A percentile compares a stretch with the other conserved stretches of the same genome.
These are phyloP conservation scores for Pseudoips prasinana DNA, from an alignment of 2,888 invertebrate genomes.

Conservation along the genomic window DNA sequence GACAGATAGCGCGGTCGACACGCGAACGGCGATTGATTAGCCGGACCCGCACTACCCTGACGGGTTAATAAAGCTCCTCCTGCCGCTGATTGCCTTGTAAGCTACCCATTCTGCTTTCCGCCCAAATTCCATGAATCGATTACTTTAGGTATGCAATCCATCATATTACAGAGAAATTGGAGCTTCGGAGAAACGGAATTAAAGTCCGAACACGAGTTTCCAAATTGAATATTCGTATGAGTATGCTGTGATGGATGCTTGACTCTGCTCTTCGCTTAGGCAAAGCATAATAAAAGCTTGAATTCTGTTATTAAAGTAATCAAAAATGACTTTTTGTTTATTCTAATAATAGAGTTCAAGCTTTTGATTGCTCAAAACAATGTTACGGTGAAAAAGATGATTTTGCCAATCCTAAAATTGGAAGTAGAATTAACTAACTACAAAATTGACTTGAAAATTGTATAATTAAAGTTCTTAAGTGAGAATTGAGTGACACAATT, in stretches of 20 bases:
- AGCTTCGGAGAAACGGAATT: conserved; percentile 29
- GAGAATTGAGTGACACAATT: too few species aligned
- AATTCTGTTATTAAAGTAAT: too few species aligned
- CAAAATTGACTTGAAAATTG: too few species aligned
- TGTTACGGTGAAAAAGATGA: too few species aligned
- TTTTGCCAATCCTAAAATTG: too few species aligned
- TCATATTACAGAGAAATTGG: conserved; percentile 47
- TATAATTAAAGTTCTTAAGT: too few species aligned
- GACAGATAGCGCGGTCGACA: conserved; percentile 79
- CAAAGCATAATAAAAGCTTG: too few species aligned
- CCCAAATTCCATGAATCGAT: conserved; percentile 60
- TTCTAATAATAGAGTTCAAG: too few species aligned
- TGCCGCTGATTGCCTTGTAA: conserved; percentile 74
- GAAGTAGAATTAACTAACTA: too few species aligned
- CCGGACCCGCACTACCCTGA: conserved; percentile 70
- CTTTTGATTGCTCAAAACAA: too few species aligned
- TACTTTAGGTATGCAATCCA: conserved; percentile 59
- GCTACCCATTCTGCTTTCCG: conserved; percentile 63
- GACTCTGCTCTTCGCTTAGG: too few species aligned
- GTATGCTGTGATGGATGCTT: conserved; percentile 14
- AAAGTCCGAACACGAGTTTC: conserved; percentile 27
- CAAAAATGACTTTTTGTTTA: too few species aligned
- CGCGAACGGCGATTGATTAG: conserved; percentile 80
- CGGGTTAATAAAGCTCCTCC: conserved; percentile 76
- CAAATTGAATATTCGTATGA: conserved; percentile 33